Base-by-base conservation (phyloP, 1,140 invertebrate genomes). In the Musca domestica region DNA sequence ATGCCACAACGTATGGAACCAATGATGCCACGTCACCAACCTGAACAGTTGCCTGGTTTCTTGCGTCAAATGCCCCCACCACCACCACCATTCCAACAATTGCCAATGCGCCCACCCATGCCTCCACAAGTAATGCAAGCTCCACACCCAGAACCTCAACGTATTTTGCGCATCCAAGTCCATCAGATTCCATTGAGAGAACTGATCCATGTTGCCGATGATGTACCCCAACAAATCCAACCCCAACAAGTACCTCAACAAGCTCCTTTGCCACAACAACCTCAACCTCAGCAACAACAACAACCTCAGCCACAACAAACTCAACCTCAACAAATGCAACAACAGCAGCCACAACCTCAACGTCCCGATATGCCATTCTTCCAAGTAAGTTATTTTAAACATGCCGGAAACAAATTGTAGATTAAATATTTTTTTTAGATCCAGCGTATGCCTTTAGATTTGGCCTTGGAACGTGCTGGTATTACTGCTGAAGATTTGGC, bases 401-500 rank as follows among this genome's bases (percentile, higher is more conserved):
- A 22, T 5, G n/a, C 10, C 34, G 2, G 12, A 41, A 41, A 41
- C n/a, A 41, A 41, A 41, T 41, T 12, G 34, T 30, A 51, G 6
- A 51, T 20, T 30, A 27, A n/a, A n/a, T 58, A 7, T 49, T 46
- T 22, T 34, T 23, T 67, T 3, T 75, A 78, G 73, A 73, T 80
- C 51, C 76, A 77, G 68, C 73, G 78, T 64, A 73, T 81, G 68
- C 78, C 81, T n/a, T 70, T 83, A 68, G 77, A 74, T 20, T 69
- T 82, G 65, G 79, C 83, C 10, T 72, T 81, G 23, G 78, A 83
- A 67, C 78, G 80, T 66, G 75, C 84, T n/a, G 86, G 85, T 30
- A 83, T 88, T 73, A 87, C 86, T 6, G 85, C 86, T 67, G 87
- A 88, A 63, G 84, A 88, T 73, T 75, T 89, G 66, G 83, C 84